Percentiles rank a stretch among this genome's conserved stretches.
Conservation (phyloP, 2,888 invertebrate species). For the Macrophya annulata region DNA sequence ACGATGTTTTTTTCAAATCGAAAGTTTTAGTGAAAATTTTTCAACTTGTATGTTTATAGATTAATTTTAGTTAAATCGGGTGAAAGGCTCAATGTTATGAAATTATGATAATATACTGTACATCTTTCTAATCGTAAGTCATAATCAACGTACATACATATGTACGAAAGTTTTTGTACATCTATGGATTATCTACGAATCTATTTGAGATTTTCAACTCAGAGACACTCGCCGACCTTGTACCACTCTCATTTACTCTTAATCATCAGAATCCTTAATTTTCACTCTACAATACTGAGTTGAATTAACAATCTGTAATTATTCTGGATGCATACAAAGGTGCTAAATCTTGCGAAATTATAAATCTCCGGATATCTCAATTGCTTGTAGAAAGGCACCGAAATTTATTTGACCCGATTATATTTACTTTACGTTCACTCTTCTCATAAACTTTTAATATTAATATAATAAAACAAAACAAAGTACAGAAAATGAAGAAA, state of each 20-base stretch:
- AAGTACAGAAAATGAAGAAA: not conserved
- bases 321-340: not conserved
- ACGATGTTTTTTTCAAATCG: not conserved
- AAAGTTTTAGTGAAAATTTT: slow-evolving; percentile 47
- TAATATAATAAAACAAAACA: not conserved
- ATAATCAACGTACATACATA: not conserved
- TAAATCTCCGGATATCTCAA: slow-evolving; percentile 27
- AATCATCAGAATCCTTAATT: slow-evolving; percentile 18
- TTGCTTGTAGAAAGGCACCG: slow-evolving; percentile 48
- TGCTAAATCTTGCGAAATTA: slow-evolving; percentile 31
- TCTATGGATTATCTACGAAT: not conserved
- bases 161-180: not conserved
- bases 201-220: not conserved
- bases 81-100: slow-evolving; percentile 48
- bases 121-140: slow-evolving; percentile 15
- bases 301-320: not conserved
- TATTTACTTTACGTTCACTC: slow-evolving; percentile 32
- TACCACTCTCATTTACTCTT: slow-evolving; percentile 37
- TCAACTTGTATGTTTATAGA: slow-evolving; percentile 19
- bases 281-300: not conserved
- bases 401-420: slow-evolving; percentile 50
- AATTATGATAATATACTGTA: slow-evolving; percentile 26
- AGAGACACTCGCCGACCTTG: slow-evolving; percentile 24
- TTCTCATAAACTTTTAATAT: not conserved
- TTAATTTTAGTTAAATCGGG: slow-evolving; percentile 47